A percentile compares a stretch with the other conserved stretches of the same genome.
phyloP scores from a whole-genome alignment of 2,888 invertebrate genomes.

The Microctonus hyperodae region DNA sequence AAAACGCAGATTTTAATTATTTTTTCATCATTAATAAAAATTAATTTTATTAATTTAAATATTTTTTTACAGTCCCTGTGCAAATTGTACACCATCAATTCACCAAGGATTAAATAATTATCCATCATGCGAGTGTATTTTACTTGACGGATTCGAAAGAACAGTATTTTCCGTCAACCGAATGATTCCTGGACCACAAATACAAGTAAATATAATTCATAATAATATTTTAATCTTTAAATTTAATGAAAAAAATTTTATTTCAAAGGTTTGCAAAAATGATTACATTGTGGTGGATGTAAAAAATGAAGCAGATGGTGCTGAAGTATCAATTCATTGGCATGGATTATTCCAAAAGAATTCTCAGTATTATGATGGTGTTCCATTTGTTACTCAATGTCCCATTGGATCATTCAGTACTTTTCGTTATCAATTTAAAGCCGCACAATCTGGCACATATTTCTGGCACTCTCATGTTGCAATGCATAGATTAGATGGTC shows the following conservation, averaged over 20 bases:
- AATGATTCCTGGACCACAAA: conserved; percentile 88
- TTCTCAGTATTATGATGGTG: conserved; percentile 87
- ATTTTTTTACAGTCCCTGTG: conserved; percentile 73
- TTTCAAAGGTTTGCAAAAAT: conserved; percentile 82
- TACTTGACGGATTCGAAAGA: conserved; percentile 86
- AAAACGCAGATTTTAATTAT: background rate
- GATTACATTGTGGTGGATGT: conserved; percentile 88
- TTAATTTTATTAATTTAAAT: background rate
- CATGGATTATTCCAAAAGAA: conserved; percentile 87
- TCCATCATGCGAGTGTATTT: conserved; percentile 79
- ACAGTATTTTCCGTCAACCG: conserved; percentile 85
- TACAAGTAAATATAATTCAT: conserved; percentile 80
- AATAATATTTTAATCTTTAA: too few species aligned
- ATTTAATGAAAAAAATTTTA: background rate
- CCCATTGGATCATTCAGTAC: conserved; percentile 67
- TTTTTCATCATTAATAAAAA: background rate
- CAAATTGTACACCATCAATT: conserved; percentile 83
- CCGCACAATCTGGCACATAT: conserved; percentile 58
- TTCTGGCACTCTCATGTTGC: conserved; percentile 61
- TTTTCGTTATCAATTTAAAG: conserved; percentile 57
- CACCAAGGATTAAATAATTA: conserved; percentile 79
- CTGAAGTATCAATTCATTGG: conserved; percentile 90
- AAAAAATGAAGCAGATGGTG: conserved; percentile 83
- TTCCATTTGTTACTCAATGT: conserved; percentile 88
- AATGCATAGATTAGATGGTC: conserved; percentile 69